These are phyloP conservation scores for Heliconius melpomene DNA, from an alignment of 1,140 invertebrate species.

Conservation along the genomic window DNA sequence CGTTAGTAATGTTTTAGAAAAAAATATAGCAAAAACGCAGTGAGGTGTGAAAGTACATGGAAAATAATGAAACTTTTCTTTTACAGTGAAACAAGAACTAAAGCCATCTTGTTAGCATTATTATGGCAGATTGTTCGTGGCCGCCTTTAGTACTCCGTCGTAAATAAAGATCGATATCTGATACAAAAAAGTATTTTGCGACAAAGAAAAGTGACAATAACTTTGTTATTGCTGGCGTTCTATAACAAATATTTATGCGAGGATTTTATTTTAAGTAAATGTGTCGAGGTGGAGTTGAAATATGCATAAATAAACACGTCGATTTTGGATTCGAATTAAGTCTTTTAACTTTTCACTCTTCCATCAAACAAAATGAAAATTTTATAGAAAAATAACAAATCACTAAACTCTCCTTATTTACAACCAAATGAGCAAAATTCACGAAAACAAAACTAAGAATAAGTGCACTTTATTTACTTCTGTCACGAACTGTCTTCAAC, in stretches of 20 bases:
- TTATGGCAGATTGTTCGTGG: constrained; percentile 3
- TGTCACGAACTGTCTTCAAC: background rate
- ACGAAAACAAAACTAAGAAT: background rate
- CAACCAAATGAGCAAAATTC: background rate
- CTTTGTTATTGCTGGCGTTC: background rate
- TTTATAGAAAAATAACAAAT: no score
- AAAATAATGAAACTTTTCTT: constrained; percentile 1
- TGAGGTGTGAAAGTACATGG: background rate
- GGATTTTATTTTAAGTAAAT: background rate
- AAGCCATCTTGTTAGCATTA: constrained; percentile 5
- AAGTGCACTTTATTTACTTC: background rate
- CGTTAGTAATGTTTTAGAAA: constrained; percentile 9
- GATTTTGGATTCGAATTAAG: no score
- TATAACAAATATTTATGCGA: background rate
- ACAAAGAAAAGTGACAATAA: constrained; percentile 3
- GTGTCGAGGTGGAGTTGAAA: background rate
- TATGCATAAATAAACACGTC: background rate
- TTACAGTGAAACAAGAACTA: background rate
- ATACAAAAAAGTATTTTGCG: background rate
- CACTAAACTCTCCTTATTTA: no score
- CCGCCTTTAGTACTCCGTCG: background rate
- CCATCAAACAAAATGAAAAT: no score
- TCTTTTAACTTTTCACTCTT: no score
- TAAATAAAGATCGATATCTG: constrained; percentile 10
- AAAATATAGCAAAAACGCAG: background rate